phyloP scores from a whole-genome alignment of 2,888 invertebrate species.

The Hanleya hanleyi region DNA sequence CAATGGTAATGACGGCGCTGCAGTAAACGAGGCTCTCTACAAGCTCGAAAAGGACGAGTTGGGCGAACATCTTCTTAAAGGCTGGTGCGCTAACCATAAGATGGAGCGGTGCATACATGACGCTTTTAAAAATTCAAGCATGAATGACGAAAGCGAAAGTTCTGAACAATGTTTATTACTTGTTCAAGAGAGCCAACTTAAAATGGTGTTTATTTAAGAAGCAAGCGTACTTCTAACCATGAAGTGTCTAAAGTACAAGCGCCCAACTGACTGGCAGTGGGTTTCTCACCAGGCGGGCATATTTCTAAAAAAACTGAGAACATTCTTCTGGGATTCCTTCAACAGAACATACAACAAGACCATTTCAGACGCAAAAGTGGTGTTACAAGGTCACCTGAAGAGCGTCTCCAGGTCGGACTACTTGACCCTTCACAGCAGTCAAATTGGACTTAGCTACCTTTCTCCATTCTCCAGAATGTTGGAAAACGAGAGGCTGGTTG shows the following conservation, averaged over 20 bases:
- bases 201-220: not conserved
- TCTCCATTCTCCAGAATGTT: not conserved
- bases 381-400: not conserved
- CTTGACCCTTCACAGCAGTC: not conserved
- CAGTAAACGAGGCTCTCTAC: not conserved
- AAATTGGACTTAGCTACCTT: not conserved
- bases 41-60: not conserved
- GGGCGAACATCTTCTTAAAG: not conserved
- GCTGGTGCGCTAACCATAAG: not conserved
- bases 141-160: not conserved
- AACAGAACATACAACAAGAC: not conserved
- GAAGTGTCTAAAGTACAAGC: not conserved
- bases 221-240: not conserved
- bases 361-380: not conserved
- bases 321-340: not conserved
- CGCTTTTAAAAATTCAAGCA: not conserved
- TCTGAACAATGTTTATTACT: not conserved
- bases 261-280: not conserved
- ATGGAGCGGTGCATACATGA: not conserved
- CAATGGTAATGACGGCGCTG: not conserved
- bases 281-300: not conserved
- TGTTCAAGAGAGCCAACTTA: not conserved
- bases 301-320: not conserved
- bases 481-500: not conserved
- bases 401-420: not conserved